Base-by-base conservation (phyloP, 1,140 invertebrate genomes). In the Drosophila pseudoobscura region DNA sequence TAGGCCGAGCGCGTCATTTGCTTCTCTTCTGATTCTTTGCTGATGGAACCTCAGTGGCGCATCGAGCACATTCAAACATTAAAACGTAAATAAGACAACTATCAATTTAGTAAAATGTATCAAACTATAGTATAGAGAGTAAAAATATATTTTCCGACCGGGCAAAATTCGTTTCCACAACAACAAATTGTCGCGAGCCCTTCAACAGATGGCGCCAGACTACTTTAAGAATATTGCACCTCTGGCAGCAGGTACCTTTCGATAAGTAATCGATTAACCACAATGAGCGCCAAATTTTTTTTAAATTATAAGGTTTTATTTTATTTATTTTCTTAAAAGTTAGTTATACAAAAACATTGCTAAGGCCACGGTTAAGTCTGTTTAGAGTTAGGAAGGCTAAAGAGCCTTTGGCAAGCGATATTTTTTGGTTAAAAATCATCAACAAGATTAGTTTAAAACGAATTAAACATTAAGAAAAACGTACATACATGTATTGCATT, bases 401-500 rank as follows among this genome's bases (percentile, higher is more conserved):
- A 78, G 44, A 46, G 78, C 69, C 74, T 44, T 45, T 79, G 77
- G 77, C 77, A 78, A 80, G 76, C 72, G 56, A 52, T 77, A 6
- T 26, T 26, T 26, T 26, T 26, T 26, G 24, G 24, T 26, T 26
- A 26, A 26, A 82, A 83, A 68, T 69, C 65, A 68, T 83, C 79
- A 82, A 83, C 77, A 58, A 75, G 79, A 83, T 83, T 83, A 83
- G 79, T 83, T 62, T 62, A 82, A 63, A 82, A 78, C 57, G 57
- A 56, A 46, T 63, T 70, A 70, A 70, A 56, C 46, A 47, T 43
- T 74, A 79, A 60, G 44, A 49, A 44, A 49, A 70, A 45, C 44
- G 63, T 58, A 45, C 53, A 57, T 39, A 54, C 31, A 73, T 49
- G 56, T 26, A 68, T 80, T 80, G 78, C 73, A 64, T 82, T 80